Evolutionary conservation across 35 echinoderm and acorn worm species (phyloP).

Genomic region (Acanthaster planci): DNA sequence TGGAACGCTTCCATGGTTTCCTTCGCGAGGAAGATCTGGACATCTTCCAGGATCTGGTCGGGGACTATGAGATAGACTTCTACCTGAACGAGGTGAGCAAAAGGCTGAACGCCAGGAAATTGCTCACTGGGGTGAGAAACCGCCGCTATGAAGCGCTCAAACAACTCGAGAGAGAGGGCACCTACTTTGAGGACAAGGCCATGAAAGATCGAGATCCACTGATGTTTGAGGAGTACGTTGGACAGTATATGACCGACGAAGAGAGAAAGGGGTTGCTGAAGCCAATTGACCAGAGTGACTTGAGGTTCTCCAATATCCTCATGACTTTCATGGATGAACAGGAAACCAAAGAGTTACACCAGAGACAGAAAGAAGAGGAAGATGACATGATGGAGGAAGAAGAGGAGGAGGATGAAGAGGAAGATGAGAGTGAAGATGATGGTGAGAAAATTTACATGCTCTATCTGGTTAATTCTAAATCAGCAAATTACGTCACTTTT

Average conservation of each 20-base stretch:
- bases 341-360: slow-evolving; percentile 56
- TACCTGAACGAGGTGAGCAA: slow-evolving; percentile 69
- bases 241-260: slow-evolving; percentile 87
- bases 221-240: slow-evolving; percentile 91
- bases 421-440: slow-evolving; percentile 35
- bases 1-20: slow-evolving; percentile 70
- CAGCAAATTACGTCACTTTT: no score
- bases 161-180: slow-evolving; percentile 73
- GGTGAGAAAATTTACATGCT: not conserved
- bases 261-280: slow-evolving; percentile 50
- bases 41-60: slow-evolving; percentile 55
- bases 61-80: slow-evolving; percentile 82
- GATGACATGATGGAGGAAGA: slow-evolving; percentile 56
- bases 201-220: slow-evolving; percentile 82
- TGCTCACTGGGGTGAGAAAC: slow-evolving; percentile 48
- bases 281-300: slow-evolving; percentile 58
- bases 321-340: slow-evolving; percentile 82
- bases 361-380: slow-evolving; percentile 61
- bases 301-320: slow-evolving; percentile 86
- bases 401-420: slow-evolving; percentile 34
- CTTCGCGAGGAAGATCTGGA: slow-evolving; percentile 63
- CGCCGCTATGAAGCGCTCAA: slow-evolving; percentile 88
- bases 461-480: no score
- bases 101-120: slow-evolving; percentile 47
- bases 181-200: slow-evolving; percentile 79